Base-by-base conservation (phyloP, 2,113 vertebrate species). In the Phodopus roborovskii region DNA sequence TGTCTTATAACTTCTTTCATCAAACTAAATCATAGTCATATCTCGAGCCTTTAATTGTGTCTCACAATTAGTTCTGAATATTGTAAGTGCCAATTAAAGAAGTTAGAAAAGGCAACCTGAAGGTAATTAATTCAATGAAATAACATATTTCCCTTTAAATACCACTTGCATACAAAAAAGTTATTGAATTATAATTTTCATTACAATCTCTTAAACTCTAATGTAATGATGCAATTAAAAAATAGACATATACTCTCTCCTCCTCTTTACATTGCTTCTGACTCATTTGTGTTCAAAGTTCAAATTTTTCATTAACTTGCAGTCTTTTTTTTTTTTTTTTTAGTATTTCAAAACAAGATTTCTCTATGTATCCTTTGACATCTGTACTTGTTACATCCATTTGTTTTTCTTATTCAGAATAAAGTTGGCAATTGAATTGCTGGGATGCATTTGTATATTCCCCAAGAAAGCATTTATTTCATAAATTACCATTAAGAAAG, bases 31-130 rank as follows among this genome's bases (percentile, higher is more conserved):
- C 90, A 78, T 36, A 95, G 86, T 83, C 85, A 93, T 94, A 94
- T 95, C 95, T 92, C 88, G 88, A 97, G 70, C 42, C n/a, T 93
- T 93, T 92, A 97, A 89, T 95, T 93, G 79, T 94, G 53, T 36
- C 83, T 78, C 91, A 77, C 9, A 56, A 83, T 97, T 94, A 94
- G 82, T 86, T 94, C 94, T 83, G 71, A 85, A 89, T 92, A 77
- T n/a, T 84, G 20, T 90, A 96, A 96, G 42, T 70, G 75, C 39
- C 79, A 90, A 92, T 95, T 94, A 73, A 42, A 92, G 81, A 73
- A 85, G 70, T 30, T 92, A 26, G n/a, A 92, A 95, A 94, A 97
- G 70, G 50, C 66, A 93, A 90, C 39, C 64, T 89, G 24, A 95
- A 48, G 75, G 36, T 81, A 95, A 97, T 33, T 50, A 96, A 82